These are phyloP conservation scores for Thecocarcelia acutangulata DNA, from an alignment of 2,888 invertebrate genomes.

Conservation along the genomic window DNA sequence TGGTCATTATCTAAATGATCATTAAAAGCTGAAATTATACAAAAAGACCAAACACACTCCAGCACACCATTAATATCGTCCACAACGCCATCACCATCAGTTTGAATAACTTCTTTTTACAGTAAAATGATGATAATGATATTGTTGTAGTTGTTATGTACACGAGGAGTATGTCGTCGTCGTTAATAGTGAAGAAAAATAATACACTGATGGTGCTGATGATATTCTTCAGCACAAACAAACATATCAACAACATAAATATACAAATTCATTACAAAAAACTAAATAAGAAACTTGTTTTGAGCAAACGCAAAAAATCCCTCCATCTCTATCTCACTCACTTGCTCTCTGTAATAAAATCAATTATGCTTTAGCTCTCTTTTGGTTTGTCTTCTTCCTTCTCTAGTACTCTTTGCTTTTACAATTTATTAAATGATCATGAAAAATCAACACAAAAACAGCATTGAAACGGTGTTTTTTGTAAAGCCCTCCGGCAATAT, in stretches of 20 bases:
- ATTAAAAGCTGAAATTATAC: neutral
- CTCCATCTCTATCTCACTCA: slow-evolving; percentile 16
- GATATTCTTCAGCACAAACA: slow-evolving; percentile 40
- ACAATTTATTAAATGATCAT: slow-evolving; percentile 59
- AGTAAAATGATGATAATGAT: slow-evolving; percentile 53
- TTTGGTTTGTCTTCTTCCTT: neutral
- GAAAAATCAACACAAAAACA: slow-evolving; percentile 55
- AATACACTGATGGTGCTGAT: slow-evolving; percentile 37
- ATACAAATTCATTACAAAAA: neutral
- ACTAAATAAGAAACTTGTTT: slow-evolving; percentile 59
- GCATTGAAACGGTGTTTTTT: slow-evolving; percentile 69
- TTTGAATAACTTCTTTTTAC: slow-evolving; percentile 58
- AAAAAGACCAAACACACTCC: slow-evolving; percentile 4
- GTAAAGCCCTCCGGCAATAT: slow-evolving; percentile 67
- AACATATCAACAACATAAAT: neutral
- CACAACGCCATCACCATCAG: slow-evolving; percentile 3
- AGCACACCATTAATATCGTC: slow-evolving; percentile 7
- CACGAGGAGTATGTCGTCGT: slow-evolving; percentile 37
- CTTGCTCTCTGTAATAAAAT: slow-evolving; percentile 21
- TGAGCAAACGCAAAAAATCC: slow-evolving; percentile 22
- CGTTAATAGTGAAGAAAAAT: slow-evolving; percentile 21
- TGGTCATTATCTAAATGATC: slow-evolving; percentile 27
- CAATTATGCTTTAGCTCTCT: neutral
- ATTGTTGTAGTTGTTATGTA: slow-evolving; percentile 15
- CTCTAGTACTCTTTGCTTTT: slow-evolving; percentile 20